Conservation (phyloP, 2,888 invertebrate genomes). For the Melangyna quadrimaculata region DNA sequence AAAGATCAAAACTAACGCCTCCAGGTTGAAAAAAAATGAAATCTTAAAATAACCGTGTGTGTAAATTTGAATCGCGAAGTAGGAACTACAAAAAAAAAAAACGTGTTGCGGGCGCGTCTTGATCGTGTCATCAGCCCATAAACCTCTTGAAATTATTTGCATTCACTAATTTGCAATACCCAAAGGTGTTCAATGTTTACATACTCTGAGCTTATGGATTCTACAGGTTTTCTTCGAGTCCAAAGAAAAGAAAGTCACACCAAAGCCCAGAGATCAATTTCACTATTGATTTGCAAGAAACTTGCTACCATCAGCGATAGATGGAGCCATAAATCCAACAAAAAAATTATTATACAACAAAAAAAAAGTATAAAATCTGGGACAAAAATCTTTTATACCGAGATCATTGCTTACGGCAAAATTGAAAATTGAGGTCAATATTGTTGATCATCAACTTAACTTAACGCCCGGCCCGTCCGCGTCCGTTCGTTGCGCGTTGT, state of each 20-base stretch:
- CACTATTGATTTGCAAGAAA: slow-evolving; percentile 36
- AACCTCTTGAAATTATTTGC: slow-evolving; percentile 30
- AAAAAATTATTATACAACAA: not conserved
- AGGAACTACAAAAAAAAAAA: not conserved
- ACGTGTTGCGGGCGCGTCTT: not conserved
- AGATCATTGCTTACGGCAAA: slow-evolving; percentile 5
- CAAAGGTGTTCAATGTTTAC: not conserved
- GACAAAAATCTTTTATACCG: slow-evolving; percentile 40
- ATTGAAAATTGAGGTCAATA: slow-evolving; percentile 46
- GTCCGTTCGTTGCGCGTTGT: not conserved
- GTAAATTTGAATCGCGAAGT: not conserved
- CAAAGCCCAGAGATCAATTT: slow-evolving; percentile 1
- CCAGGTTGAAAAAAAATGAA: not conserved
- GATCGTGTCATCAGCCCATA: slow-evolving; percentile 17
- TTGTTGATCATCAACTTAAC: slow-evolving; percentile 48
- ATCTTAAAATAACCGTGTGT: not conserved
- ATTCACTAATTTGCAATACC: slow-evolving; percentile 12
- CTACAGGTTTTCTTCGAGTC: not conserved
- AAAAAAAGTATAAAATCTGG: slow-evolving; percentile 9
- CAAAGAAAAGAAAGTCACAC: slow-evolving; percentile 32
- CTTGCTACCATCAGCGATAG: not conserved
- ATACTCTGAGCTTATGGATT: not conserved
- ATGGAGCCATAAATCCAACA: slow-evolving; percentile 33
- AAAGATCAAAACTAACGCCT: not conserved
- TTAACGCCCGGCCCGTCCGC: not conserved